A percentile compares a stretch with the other conserved stretches of the same genome.
Evolutionary conservation across 1,140 invertebrate genomes (phyloP).

Genomic region (Zaprionus capensis): DNA sequence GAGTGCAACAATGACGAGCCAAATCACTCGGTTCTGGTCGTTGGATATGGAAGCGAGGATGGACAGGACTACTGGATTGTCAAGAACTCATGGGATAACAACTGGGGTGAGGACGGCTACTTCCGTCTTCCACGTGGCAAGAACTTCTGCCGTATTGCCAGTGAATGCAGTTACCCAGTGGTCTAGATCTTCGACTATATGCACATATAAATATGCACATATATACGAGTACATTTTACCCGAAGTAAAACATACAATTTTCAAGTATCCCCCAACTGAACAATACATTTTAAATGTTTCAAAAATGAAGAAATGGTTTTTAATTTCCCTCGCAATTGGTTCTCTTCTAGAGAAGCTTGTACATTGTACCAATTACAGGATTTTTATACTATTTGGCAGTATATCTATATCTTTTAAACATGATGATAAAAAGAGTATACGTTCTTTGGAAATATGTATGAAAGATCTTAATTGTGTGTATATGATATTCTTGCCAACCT

Average conservation of each 20-base stretch:
- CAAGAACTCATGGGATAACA: constrained; percentile 90
- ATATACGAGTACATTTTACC: background rate
- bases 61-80: constrained; percentile 91
- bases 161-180: constrained; percentile 79
- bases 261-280: background rate
- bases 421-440: no score
- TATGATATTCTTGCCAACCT: no score
- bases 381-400: no score
- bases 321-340: no score
- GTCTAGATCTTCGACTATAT: constrained; percentile 53
- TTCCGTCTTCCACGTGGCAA: constrained; percentile 88
- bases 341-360: no score
- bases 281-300: background rate
- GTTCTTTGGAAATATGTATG: no score
- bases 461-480: no score
- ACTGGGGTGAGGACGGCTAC: constrained; percentile 90
- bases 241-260: background rate
- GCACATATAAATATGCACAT: background rate
- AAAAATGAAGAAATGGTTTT: no score
- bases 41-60: constrained; percentile 86
- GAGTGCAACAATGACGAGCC: constrained; percentile 84
- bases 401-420: no score
- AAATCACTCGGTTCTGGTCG: constrained; percentile 87
- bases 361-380: no score
- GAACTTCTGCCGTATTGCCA: constrained; percentile 88